These are phyloP conservation scores for Macrochelys suwanniensis DNA, from an alignment of 2,797 vertebrate genomes.

Conservation along the genomic window DNA sequence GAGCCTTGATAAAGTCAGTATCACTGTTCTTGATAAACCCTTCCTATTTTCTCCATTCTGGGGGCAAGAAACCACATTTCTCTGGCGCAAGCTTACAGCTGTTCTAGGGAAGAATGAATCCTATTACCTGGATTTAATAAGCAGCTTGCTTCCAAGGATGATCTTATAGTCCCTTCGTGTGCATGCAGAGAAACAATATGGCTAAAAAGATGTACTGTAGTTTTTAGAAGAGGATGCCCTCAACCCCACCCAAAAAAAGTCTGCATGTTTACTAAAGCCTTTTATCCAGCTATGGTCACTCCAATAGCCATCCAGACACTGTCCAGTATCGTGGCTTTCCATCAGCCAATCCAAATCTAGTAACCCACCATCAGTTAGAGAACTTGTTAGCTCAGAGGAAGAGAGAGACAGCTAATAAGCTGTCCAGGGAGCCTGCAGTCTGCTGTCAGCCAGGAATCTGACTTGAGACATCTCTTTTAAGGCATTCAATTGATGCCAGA, in stretches of 20 bases:
- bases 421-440: background rate
- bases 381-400: background rate
- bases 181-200: background rate
- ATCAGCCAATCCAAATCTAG: background rate
- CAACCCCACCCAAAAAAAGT: background rate
- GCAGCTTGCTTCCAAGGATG: background rate
- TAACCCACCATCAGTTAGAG: background rate
- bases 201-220: background rate
- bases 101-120: background rate
- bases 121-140: constrained; percentile 22
- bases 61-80: background rate
- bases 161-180: background rate
- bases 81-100: constrained; percentile 1
- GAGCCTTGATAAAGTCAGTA: background rate
- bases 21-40: background rate
- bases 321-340: background rate
- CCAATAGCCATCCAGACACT: background rate
- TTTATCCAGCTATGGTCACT: background rate
- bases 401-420: background rate
- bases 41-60: background rate
- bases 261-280: background rate
- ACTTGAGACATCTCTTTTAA: background rate
- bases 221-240: background rate
- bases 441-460: background rate
- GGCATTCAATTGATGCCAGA: constrained; percentile 3